Evolutionary conservation across 2,888 invertebrate species (phyloP).

Genomic region (Escarpia spicata): DNA sequence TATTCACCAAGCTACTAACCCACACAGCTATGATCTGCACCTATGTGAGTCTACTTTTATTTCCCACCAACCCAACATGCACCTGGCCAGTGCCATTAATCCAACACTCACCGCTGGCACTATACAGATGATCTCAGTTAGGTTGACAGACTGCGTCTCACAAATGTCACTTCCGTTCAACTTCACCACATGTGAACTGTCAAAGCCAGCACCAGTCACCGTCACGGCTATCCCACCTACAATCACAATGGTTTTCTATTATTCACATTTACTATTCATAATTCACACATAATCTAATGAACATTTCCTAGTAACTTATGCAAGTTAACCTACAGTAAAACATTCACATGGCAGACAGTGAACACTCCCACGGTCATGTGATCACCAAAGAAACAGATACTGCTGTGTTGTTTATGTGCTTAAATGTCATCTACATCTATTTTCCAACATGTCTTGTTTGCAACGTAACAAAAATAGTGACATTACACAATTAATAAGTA

Average conservation of each 20-base stretch:
- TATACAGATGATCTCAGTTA: background rate
- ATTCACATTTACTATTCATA: background rate
- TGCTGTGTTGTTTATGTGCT: background rate
- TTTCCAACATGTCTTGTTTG: background rate
- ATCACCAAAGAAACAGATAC: background rate
- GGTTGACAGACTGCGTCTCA: background rate
- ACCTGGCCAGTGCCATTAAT: background rate
- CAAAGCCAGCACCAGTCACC: constrained; percentile 37
- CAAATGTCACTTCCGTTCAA: background rate
- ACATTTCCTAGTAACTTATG: background rate
- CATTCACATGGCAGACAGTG: background rate
- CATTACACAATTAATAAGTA: background rate
- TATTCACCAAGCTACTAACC: no score
- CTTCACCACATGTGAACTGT: background rate
- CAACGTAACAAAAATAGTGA: background rate
- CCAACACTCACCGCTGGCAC: constrained; percentile 3
- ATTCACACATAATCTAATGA: background rate
- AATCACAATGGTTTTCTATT: background rate
- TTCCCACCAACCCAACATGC: background rate
- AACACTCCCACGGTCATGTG: background rate
- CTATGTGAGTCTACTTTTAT: no score
- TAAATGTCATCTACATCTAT: background rate
- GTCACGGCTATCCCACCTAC: constrained; percentile 29
- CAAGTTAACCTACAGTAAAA: background rate
- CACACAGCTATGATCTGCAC: no score